Evolutionary conservation across 2,113 vertebrate species (phyloP).

Genomic region (Syngnathus scovelli): DNA sequence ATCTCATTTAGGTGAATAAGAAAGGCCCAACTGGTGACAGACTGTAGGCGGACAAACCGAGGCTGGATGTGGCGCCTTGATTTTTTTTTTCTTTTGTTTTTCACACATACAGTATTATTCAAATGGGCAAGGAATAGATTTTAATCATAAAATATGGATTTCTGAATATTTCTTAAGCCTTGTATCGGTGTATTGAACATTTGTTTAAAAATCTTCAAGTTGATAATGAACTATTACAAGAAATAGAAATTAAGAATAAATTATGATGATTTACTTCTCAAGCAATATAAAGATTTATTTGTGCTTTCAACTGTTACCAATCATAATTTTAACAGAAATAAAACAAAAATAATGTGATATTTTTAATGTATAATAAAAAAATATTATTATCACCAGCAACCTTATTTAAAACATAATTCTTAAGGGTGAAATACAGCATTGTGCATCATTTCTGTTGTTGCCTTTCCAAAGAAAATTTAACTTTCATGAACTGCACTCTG

Average conservation of each 20-base stretch:
- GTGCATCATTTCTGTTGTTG: conserved; percentile 4
- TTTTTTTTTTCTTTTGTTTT: conserved; percentile 58
- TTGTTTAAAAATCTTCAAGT: not conserved
- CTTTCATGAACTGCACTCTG: conserved; percentile 15
- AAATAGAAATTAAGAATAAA: not conserved
- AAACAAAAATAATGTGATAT: not conserved
- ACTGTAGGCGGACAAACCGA: conserved; percentile 55
- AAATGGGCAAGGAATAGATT: conserved; percentile 34
- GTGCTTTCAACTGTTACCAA: not conserved
- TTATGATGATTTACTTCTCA: not conserved
- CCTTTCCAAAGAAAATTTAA: conserved; percentile 19
- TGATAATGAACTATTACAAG: not conserved
- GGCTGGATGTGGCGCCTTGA: conserved; percentile 30
- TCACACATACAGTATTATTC: conserved; percentile 46
- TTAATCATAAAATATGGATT: conserved; percentile 31
- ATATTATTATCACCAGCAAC: not conserved
- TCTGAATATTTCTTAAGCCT: not conserved
- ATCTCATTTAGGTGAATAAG: conserved; percentile 50
- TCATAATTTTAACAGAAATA: not conserved
- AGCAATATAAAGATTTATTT: not conserved
- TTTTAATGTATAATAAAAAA: not conserved
- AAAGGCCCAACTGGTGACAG: conserved; percentile 46
- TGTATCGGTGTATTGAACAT: not conserved
- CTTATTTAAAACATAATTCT: not conserved
- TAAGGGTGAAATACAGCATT: not conserved